Evolutionary conservation across 2,888 invertebrate genomes (phyloP).

Genomic region (Myopa tessellatipennis): DNA sequence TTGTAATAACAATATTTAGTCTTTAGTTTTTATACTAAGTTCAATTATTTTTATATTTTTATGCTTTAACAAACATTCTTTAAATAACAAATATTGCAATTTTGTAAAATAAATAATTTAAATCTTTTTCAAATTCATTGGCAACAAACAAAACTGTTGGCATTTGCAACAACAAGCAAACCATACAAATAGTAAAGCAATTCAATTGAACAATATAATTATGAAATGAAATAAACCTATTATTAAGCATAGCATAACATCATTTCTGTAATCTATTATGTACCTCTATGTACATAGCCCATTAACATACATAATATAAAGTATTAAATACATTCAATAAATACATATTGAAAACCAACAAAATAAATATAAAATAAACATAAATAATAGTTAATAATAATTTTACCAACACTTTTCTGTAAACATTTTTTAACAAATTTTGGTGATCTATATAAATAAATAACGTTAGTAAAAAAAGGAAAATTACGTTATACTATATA

Average conservation of each 20-base stretch:
- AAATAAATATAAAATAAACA: constrained; percentile 42
- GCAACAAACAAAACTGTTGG: constrained; percentile 2
- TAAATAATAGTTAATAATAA: constrained; percentile 44
- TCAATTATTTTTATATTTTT: constrained; percentile 42
- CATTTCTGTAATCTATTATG: constrained; percentile 37
- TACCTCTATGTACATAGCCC: constrained; percentile 43
- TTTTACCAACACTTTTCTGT: constrained; percentile 51
- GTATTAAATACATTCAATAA: constrained; percentile 29
- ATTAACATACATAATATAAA: constrained; percentile 38
- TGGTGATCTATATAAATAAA: constrained; percentile 64
- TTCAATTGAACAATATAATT: constrained; percentile 35
- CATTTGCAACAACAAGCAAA: neutral
- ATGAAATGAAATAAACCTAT: constrained; percentile 16
- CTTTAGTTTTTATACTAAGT: neutral
- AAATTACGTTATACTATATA: constrained; percentile 46
- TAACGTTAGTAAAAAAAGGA: constrained; percentile 48
- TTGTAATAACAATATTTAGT: constrained; percentile 4
- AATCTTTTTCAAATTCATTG: neutral
- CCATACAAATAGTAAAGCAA: constrained; percentile 12
- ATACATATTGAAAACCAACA: constrained; percentile 28
- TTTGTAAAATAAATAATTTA: constrained; percentile 9
- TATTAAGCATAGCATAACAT: constrained; percentile 22
- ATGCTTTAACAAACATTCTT: constrained; percentile 27
- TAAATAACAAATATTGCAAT: constrained; percentile 2
- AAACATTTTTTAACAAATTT: constrained; percentile 62